Evolutionary conservation across 2,113 vertebrate genomes (phyloP).

Genomic region (Macrotus californicus): DNA sequence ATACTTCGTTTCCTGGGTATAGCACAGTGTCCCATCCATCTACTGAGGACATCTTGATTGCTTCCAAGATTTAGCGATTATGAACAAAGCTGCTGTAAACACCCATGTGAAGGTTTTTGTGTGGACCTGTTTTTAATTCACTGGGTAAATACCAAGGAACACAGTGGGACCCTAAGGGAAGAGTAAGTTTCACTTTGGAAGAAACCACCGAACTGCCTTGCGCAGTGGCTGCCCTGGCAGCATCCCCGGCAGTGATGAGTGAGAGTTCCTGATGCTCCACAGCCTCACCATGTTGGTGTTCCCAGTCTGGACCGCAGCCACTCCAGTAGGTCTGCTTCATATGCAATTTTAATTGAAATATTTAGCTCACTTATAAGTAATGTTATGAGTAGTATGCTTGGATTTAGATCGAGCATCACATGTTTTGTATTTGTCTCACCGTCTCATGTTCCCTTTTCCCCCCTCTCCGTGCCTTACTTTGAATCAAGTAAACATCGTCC

Average conservation of each 20-base stretch:
- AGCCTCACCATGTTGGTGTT: rapidly evolving
- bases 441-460: neutral
- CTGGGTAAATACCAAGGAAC: neutral
- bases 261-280: neutral
- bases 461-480: neutral
- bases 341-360: neutral
- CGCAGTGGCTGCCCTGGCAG: neutral
- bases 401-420: neutral
- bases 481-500: neutral
- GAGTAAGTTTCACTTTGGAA: neutral
- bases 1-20: neutral
- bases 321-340: neutral
- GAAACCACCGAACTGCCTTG: neutral
- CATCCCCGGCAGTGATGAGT: rapidly evolving
- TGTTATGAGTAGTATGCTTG: too few species aligned
- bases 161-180: neutral
- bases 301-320: neutral
- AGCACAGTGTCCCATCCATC: neutral
- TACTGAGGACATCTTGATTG: neutral
- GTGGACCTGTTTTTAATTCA: neutral
- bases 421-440: neutral
- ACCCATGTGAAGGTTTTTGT: neutral
- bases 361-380: neutral
- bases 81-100: neutral
- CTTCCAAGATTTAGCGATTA: neutral